These are phyloP conservation scores for Bolborhynchus lineola DNA, from an alignment of 2,113 vertebrate species.

Conservation along the genomic window DNA sequence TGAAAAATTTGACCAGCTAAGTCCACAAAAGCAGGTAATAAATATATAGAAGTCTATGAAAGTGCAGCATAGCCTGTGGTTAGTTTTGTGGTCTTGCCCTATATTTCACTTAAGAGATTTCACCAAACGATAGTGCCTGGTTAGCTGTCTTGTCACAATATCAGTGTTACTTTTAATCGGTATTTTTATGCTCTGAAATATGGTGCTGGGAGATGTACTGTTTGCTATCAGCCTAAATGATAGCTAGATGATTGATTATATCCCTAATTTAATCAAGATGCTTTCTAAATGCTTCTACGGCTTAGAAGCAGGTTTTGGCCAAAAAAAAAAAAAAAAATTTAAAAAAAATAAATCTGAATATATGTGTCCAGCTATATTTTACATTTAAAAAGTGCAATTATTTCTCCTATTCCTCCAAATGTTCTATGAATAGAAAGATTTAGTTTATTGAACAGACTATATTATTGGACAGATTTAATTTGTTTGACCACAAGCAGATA, in stretches of 20 bases:
- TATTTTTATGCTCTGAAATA: background rate
- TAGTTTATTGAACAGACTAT: background rate
- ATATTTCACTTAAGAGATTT: background rate
- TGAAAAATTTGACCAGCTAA: background rate
- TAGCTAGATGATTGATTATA: background rate
- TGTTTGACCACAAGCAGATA: background rate
- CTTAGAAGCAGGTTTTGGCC: background rate
- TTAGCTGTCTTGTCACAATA: background rate
- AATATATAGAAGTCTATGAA: background rate
- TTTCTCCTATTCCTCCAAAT: background rate
- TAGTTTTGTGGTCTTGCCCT: background rate
- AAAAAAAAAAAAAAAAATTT: background rate
- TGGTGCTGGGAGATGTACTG: background rate
- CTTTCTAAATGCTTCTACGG: background rate
- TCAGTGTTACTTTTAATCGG: background rate
- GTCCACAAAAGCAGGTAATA: background rate
- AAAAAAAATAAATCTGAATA: background rate
- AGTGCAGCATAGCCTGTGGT: background rate
- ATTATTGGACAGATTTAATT: background rate
- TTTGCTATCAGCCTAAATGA: background rate
- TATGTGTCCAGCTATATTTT: background rate
- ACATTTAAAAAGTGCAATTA: background rate
- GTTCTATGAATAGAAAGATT: background rate
- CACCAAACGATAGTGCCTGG: background rate
- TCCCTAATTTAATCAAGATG: background rate